Evolutionary conservation across 2,888 invertebrate genomes (phyloP).

Genomic region (Molorchus minor): DNA sequence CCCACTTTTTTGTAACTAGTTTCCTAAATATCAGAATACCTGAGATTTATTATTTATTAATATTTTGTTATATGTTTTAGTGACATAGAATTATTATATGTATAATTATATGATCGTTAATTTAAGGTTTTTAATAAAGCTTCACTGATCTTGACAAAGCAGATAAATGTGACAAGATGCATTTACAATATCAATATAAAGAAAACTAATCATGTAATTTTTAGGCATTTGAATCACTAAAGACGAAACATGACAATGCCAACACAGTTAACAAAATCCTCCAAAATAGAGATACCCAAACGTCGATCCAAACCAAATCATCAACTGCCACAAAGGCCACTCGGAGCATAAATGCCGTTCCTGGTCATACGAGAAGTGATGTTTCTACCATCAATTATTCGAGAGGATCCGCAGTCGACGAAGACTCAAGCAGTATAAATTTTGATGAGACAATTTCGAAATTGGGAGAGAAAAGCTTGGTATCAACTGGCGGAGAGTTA

Average conservation of each 20-base stretch:
- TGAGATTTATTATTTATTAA: too few relatives aligned
- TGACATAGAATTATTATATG: too few relatives aligned
- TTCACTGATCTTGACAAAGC: too few relatives aligned
- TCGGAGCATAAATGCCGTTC: not conserved
- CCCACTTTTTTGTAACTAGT: too few relatives aligned
- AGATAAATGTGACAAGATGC: too few relatives aligned
- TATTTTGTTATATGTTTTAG: too few relatives aligned
- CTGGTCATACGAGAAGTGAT: not conserved
- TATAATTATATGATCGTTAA: too few relatives aligned
- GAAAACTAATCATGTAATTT: too few relatives aligned
- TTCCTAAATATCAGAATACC: too few relatives aligned
- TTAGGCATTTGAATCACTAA: conserved; percentile 48
- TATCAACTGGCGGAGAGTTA: conserved; percentile 27
- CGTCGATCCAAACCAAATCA: conserved; percentile 1
- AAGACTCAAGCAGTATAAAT: not conserved
- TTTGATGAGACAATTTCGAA: conserved; percentile 33
- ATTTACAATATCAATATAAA: too few relatives aligned
- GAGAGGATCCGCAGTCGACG: conserved; percentile 4
- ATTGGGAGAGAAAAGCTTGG: conserved; percentile 29
- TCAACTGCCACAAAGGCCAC: not conserved
- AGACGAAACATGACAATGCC: conserved; percentile 40
- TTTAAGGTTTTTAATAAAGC: too few relatives aligned
- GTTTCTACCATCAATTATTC: conserved; percentile 19
- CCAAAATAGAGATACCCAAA: conserved; percentile 14
- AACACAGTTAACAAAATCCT: conserved; percentile 9